A percentile compares a stretch with the other conserved stretches of the same genome.
phyloP scores from a whole-genome alignment of 2,113 vertebrate species.

The Quiscalus mexicanus region DNA sequence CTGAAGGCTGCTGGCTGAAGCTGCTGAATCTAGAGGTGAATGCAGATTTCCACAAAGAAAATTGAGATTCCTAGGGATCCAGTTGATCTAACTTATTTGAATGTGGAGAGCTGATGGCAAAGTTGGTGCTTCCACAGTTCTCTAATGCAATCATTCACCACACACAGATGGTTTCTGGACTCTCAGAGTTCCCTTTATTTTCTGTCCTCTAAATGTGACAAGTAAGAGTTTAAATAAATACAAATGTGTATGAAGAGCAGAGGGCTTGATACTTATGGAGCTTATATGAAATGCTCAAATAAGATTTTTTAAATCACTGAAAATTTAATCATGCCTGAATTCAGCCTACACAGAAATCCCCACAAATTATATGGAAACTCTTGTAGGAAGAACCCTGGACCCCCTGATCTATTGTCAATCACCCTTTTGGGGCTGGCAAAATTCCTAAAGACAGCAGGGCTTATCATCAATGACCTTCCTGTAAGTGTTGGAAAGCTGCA shows the following conservation, averaged over 20 bases:
- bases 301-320: neutral
- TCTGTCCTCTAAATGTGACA: neutral
- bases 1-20: neutral
- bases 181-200: neutral
- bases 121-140: neutral
- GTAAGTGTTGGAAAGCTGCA: neutral
- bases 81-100: neutral
- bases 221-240: neutral
- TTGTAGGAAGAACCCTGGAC: neutral
- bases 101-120: neutral
- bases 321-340: neutral
- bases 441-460: neutral
- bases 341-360: neutral
- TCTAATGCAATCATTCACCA: neutral
- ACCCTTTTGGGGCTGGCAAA: neutral
- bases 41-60: neutral
- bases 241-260: neutral
- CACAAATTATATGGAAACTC: accelerated
- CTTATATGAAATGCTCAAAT: neutral
- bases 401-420: neutral
- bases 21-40: neutral
- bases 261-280: neutral
- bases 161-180: neutral
- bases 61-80: neutral
- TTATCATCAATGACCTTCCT: neutral